Evolutionary conservation across 1,140 invertebrate species (phyloP).

Genomic region (Musca domestica): DNA sequence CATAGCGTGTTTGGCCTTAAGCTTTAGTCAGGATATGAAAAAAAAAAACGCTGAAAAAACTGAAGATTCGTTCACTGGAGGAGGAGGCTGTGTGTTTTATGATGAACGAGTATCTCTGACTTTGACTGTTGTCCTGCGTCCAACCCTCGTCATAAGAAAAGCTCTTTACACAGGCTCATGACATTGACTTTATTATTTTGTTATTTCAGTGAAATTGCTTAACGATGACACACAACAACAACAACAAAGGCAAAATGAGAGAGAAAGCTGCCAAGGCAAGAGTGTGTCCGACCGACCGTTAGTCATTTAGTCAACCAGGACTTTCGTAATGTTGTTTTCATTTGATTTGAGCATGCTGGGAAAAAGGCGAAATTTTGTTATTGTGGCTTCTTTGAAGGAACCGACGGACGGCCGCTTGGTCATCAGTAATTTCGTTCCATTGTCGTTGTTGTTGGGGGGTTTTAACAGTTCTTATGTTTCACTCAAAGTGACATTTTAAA

Average conservation of each 20-base stretch:
- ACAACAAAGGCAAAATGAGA: not conserved
- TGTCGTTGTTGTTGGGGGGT: no score
- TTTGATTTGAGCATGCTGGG: slow-evolving; percentile 1
- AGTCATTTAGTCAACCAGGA: slow-evolving; percentile 5
- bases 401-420: no score
- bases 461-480: slow-evolving; percentile 4
- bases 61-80: no score
- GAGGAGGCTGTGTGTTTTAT: no score
- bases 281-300: not conserved
- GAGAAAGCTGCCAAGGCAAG: no score
- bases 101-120: no score
- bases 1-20: not conserved
- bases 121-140: no score
- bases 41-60: not conserved
- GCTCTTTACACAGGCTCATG: not conserved
- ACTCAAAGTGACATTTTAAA: slow-evolving; percentile 2
- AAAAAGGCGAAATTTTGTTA: not conserved
- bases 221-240: not conserved
- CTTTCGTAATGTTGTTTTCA: not conserved
- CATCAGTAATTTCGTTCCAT: no score
- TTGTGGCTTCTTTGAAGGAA: not conserved
- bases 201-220: not conserved
- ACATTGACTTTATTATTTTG: slow-evolving; percentile 21
- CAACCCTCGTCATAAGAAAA: not conserved
- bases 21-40: not conserved